Evolutionary conservation across 2,888 invertebrate genomes (phyloP), one percentile per base, ranked within the genome.

Genomic region (Lepetodrilus schrolli): DNA sequence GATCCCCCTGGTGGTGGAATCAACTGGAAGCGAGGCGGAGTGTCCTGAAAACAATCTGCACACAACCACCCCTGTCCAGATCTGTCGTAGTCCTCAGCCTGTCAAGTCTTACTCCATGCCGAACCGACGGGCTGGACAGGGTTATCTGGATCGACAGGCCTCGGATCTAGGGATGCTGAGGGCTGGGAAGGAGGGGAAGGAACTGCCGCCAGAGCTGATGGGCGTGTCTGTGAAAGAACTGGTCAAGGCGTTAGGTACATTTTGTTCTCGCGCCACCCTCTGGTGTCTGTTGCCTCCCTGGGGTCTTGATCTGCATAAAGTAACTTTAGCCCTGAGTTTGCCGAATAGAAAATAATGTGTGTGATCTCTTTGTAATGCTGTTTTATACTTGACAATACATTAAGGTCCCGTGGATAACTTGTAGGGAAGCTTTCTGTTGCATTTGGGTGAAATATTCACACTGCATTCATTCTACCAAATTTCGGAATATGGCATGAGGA

Each of bases 181-280:
- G 8, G 68, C 74, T n/a, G 71, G 74, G 8, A 51, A 74, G 23
- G 69, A 74, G 36, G 79, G 77, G 50, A 48, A 66, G 43, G 82
- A 84, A 8, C 77, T 87, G 1, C 86, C 89, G 1, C 90, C 92
- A 0, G 93, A 93, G 84, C 91, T 93, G 73, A 92, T 92, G 20
- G 93, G 93, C 0, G 93, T 94, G 1, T 94, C 94, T 0, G 94
- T 95, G 13, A 93, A 94, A 78, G 95, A 95, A 80, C 90, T 95
- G 70, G 94, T 95, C 2, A 94, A 94, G 84, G 94, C 93, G 0
- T 93, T 95, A 87, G 94, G 94, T 89, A 75, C n/a, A n/a, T n/a
- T n/a, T n/a, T n/a, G n/a, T n/a, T n/a, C n/a, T n/a, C n/a, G n/a
- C n/a, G n/a, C n/a, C n/a, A n/a, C n/a, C n/a, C 36, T 65, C 30